Percentiles rank a stretch among this genome's conserved stretches.
Evolutionary conservation across 2,113 vertebrate species (phyloP).

Genomic region (Erythrolamprus reginae): DNA sequence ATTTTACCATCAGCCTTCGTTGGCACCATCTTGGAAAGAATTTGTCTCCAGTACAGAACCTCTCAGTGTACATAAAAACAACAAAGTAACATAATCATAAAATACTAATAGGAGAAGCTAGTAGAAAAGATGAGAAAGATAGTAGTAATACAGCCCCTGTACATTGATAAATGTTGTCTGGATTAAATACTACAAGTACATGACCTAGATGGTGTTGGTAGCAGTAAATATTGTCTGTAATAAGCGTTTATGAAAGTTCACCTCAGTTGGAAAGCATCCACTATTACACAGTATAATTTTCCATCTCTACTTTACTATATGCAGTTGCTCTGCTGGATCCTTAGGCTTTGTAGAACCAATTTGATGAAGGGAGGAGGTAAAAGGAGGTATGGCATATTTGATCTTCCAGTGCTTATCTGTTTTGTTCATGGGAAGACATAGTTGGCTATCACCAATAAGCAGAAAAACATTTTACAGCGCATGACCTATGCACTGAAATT

Average conservation of each 20-base stretch:
- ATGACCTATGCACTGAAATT: background rate
- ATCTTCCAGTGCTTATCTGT: background rate
- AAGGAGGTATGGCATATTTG: background rate
- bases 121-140: background rate
- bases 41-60: background rate
- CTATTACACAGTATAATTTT: background rate
- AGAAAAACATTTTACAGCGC: background rate
- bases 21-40: too few relatives aligned
- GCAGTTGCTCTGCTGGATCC: background rate
- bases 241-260: background rate
- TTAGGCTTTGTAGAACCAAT: background rate
- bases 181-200: background rate
- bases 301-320: background rate
- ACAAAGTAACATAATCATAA: background rate
- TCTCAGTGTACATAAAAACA: background rate
- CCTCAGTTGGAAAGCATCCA: background rate
- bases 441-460: background rate
- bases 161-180: background rate
- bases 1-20: too few relatives aligned
- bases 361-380: background rate
- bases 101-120: background rate
- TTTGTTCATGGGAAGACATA: background rate
- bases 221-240: background rate
- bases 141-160: background rate
- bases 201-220: background rate